These are phyloP conservation scores for Corydoras sp. DNA, from an alignment of 2,113 vertebrate genomes.

Conservation along the genomic window DNA sequence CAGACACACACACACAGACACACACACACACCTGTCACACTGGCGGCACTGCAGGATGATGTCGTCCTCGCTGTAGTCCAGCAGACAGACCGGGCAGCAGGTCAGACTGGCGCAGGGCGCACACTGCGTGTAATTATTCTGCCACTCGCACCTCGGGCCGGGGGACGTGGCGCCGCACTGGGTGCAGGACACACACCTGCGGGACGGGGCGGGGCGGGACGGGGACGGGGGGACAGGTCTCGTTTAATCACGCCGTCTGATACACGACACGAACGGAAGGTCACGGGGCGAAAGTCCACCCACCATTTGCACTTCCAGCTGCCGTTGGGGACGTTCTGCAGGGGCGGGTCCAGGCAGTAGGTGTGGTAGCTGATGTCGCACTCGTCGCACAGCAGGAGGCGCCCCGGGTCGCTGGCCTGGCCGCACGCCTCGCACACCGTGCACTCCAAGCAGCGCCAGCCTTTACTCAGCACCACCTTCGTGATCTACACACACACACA, in stretches of 20 bases:
- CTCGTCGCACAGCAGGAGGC: conserved; percentile 89
- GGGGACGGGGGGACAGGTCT: no score
- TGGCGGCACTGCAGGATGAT: conserved; percentile 91
- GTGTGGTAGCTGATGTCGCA: conserved; percentile 99
- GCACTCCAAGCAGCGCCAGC: conserved; percentile 95
- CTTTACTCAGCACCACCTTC: conserved; percentile 94
- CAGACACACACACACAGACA: conserved; percentile 11
- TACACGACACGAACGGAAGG: no score
- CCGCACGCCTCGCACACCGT: conserved; percentile 96
- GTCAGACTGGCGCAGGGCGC: conserved; percentile 89
- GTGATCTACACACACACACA: conserved; percentile 73
- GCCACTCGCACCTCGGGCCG: conserved; percentile 91
- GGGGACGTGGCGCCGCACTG: conserved; percentile 90
- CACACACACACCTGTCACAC: conserved; percentile 79
- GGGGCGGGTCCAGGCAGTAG: conserved; percentile 90
- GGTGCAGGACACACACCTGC: conserved; percentile 93
- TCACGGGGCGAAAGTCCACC: not conserved
- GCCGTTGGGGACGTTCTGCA: conserved; percentile 95
- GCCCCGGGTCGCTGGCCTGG: conserved; percentile 90
- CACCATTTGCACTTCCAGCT: conserved; percentile 99
- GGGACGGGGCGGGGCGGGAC: conserved; percentile 14
- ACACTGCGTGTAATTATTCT: conserved; percentile 97
- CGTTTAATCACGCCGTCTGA: no score
- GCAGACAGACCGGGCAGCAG: conserved; percentile 80
- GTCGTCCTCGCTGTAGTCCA: conserved; percentile 85